A percentile compares a stretch with the other conserved stretches of the same genome.
These are phyloP conservation scores for Bombycilla garrulus DNA, from an alignment of 2,113 vertebrate species.

Conservation along the genomic window DNA sequence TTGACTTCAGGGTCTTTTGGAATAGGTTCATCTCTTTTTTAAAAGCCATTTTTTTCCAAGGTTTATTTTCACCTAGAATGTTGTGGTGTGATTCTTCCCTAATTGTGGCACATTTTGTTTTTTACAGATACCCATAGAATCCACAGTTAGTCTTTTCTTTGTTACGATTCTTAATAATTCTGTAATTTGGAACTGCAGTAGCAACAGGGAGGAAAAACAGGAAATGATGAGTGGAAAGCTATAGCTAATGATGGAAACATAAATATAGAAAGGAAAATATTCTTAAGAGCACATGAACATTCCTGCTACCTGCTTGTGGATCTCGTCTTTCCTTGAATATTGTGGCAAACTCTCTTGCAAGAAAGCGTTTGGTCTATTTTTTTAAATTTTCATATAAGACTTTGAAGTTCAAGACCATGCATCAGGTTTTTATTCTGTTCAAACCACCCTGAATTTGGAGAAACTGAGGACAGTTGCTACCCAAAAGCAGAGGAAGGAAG, in stretches of 20 bases:
- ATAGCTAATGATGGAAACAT: not conserved
- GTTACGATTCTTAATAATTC: not conserved
- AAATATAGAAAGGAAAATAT: not conserved
- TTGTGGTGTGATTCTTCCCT: not conserved
- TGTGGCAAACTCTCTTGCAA: not conserved
- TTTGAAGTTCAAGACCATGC: not conserved
- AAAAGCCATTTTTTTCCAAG: not conserved
- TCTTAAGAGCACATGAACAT: not conserved
- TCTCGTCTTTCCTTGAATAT: not conserved
- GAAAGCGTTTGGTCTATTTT: not conserved
- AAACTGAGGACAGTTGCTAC: not conserved
- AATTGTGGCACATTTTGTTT: not conserved
- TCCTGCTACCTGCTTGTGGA: too few relatives aligned
- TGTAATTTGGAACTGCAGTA: not conserved
- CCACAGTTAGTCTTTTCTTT: not conserved
- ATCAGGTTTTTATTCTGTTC: not conserved
- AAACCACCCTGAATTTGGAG: not conserved
- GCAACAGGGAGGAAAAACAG: not conserved
- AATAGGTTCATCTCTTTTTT: not conserved
- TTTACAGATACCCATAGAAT: not conserved
- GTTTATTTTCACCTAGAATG: not conserved
- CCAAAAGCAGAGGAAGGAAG: not conserved
- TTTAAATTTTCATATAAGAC: not conserved
- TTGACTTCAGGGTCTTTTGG: not conserved
- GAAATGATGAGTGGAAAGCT: not conserved